These are phyloP conservation scores for Echinarachnius parma DNA, from an alignment of 53 echinoderm and acorn worm species.

Conservation along the genomic window DNA sequence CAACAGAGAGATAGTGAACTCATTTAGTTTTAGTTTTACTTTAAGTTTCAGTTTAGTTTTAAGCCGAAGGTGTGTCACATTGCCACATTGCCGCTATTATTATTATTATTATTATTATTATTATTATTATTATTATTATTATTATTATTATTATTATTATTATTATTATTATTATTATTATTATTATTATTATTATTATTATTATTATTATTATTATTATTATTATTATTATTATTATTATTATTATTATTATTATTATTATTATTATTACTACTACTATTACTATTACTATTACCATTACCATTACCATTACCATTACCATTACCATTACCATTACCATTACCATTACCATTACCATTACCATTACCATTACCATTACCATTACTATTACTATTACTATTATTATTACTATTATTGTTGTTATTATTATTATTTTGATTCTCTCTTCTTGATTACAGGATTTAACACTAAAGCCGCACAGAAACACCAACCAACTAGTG, in stretches of 20 bases:
- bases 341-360: not conserved
- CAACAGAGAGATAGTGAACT: too few relatives aligned
- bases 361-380: not conserved
- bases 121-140: too few relatives aligned
- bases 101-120: too few relatives aligned
- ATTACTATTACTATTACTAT: constrained; percentile 1
- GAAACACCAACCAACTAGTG: constrained; percentile 69
- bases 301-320: not conserved
- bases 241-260: constrained; percentile 1
- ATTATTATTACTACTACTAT: not conserved
- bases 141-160: too few relatives aligned
- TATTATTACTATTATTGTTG: not conserved
- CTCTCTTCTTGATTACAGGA: too few relatives aligned
- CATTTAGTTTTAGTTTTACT: too few relatives aligned
- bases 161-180: too few relatives aligned
- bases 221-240: not conserved
- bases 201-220: too few relatives aligned
- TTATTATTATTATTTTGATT: constrained; percentile 9
- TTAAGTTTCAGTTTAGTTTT: too few relatives aligned
- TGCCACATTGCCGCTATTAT: too few relatives aligned
- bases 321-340: not conserved
- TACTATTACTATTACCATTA: constrained; percentile 2
- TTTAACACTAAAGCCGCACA: constrained; percentile 27
- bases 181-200: too few relatives aligned
- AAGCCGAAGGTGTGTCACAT: too few relatives aligned